A percentile compares a stretch with the other conserved stretches of the same genome.
Conservation (phyloP, 1,140 invertebrate genomes). For the Brachionus paranguensis region DNA sequence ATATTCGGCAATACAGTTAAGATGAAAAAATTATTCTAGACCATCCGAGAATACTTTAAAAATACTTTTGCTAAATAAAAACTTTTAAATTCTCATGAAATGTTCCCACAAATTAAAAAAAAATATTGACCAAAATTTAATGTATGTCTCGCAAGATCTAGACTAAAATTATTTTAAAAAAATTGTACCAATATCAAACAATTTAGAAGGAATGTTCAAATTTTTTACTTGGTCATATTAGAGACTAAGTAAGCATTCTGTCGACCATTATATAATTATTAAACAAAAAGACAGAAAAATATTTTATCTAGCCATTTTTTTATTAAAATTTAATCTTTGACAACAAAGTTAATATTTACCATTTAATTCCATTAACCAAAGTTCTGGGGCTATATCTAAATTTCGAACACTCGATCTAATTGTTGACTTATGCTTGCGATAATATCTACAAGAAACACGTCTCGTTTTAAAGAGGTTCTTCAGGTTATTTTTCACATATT, state of each 20-base stretch:
- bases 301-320: not conserved
- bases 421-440: not conserved
- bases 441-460: not conserved
- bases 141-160: too few species aligned
- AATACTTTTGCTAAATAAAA: too few species aligned
- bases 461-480: not conserved
- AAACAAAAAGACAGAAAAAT: not conserved
- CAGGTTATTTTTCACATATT: not conserved
- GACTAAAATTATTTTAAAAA: too few species aligned
- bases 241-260: not conserved
- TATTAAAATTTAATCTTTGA: not conserved
- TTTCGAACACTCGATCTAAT: not conserved
- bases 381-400: not conserved
- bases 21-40: too few species aligned
- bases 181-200: too few species aligned
- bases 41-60: too few species aligned
- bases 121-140: too few species aligned
- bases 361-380: not conserved
- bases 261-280: not conserved
- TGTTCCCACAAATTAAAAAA: too few species aligned
- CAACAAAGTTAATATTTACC: not conserved
- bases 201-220: too few species aligned
- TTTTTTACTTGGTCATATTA: too few species aligned
- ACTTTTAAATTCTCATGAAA: too few species aligned
- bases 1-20: too few species aligned